These are phyloP conservation scores for Drusus annulatus DNA, from an alignment of 1,140 invertebrate genomes.

Conservation along the genomic window DNA sequence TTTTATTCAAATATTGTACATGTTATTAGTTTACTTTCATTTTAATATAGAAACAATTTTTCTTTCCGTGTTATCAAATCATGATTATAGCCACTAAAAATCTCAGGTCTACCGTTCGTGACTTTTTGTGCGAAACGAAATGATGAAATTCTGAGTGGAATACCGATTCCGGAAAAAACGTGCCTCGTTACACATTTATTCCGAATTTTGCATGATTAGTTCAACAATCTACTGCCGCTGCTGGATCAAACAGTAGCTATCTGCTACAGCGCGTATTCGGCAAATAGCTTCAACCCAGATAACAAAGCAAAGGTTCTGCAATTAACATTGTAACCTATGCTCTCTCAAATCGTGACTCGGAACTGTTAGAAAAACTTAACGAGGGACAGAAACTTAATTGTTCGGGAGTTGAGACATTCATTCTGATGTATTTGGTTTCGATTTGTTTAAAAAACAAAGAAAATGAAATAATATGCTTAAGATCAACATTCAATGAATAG, in stretches of 20 bases:
- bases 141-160: slow-evolving; percentile 10
- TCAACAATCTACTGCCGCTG: slow-evolving; percentile 4
- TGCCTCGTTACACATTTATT: slow-evolving; percentile 1
- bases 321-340: slow-evolving; percentile 32
- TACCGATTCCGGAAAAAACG: slow-evolving; percentile 10
- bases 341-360: slow-evolving; percentile 25
- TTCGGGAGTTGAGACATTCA: not conserved
- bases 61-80: too few relatives aligned
- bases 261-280: not conserved
- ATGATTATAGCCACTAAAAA: too few relatives aligned
- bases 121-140: not conserved
- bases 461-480: not conserved
- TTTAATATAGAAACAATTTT: too few relatives aligned
- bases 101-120: not conserved
- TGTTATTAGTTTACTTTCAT: too few relatives aligned
- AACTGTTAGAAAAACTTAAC: not conserved
- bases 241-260: slow-evolving; percentile 7
- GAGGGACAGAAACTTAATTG: not conserved
- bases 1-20: too few relatives aligned
- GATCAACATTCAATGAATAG: not conserved
- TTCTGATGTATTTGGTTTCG: not conserved
- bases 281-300: not conserved
- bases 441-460: not conserved
- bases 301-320: slow-evolving; percentile 17
- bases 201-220: slow-evolving; percentile 2